Conservation (phyloP, 1,140 invertebrate genomes). For the Bradysia coprophila region DNA sequence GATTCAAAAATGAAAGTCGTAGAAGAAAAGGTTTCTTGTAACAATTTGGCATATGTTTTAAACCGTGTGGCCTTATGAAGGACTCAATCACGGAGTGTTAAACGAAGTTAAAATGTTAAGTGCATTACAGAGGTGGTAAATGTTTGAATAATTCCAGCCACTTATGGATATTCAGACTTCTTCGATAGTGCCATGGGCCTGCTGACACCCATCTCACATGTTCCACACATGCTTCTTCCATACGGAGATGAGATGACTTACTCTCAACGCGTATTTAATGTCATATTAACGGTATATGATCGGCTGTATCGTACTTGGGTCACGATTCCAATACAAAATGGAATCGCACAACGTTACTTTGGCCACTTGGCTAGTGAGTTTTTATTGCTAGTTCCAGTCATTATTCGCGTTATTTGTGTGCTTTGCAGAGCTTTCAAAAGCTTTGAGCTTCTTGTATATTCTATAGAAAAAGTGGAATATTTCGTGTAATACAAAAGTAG, state of each 20-base stretch:
- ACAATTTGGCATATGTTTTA: too few species aligned
- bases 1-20: too few species aligned
- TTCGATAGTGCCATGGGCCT: slow-evolving; percentile 30
- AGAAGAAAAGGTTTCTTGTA: too few species aligned
- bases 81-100: too few species aligned
- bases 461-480: too few species aligned
- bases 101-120: too few species aligned
- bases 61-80: too few species aligned
- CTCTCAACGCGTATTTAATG: slow-evolving; percentile 19
- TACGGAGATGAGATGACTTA: slow-evolving; percentile 25
- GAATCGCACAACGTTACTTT: slow-evolving; percentile 19
- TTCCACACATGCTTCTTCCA: slow-evolving; percentile 25
- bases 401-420: background rate
- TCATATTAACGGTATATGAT: slow-evolving; percentile 17
- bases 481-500: too few species aligned
- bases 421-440: too few species aligned
- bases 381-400: background rate
- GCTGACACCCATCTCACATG: slow-evolving; percentile 28
- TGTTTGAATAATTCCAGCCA: slow-evolving; percentile 11
- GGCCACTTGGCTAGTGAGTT: slow-evolving; percentile 10
- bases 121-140: too few species aligned
- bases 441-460: too few species aligned
- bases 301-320: slow-evolving; percentile 14
- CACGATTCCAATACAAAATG: slow-evolving; percentile 21
- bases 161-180: slow-evolving; percentile 31